Evolutionary conservation across 23 tunicate genomes (phyloP).

Genomic region (Diplosoma virens): DNA sequence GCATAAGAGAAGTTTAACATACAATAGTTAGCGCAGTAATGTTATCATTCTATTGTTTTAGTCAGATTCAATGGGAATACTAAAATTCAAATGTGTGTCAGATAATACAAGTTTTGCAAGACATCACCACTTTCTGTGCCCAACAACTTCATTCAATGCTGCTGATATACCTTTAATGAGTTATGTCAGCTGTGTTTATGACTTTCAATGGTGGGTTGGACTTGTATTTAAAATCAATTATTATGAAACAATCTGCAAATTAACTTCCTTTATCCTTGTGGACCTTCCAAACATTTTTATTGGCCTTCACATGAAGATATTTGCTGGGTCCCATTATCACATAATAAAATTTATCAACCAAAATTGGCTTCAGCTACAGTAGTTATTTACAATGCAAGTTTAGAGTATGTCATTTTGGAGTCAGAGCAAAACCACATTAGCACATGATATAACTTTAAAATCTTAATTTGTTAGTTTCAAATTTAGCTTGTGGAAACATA

Average conservation of each 20-base stretch:
- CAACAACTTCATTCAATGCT: neutral
- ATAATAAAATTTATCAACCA: neutral
- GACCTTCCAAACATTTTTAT: neutral
- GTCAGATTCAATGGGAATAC: neutral
- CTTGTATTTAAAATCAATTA: neutral
- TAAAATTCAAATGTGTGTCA: neutral
- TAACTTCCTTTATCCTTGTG: neutral
- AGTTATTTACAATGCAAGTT: neutral
- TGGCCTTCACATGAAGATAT: neutral
- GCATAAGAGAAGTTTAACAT: neutral
- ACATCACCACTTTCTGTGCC: neutral
- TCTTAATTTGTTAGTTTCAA: too few relatives aligned
- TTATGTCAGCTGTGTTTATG: neutral
- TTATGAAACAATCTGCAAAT: neutral
- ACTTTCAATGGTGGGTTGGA: neutral
- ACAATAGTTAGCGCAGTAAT: neutral
- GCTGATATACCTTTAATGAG: neutral
- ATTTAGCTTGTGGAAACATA: too few relatives aligned
- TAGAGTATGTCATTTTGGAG: neutral
- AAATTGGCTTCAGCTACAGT: neutral
- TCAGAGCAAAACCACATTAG: neutral
- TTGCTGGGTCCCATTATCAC: neutral
- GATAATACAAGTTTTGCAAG: neutral
- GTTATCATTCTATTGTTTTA: neutral
- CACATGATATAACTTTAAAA: neutral